phyloP scores from a whole-genome alignment of 2,113 vertebrate species.

The Scopus umbretta region DNA sequence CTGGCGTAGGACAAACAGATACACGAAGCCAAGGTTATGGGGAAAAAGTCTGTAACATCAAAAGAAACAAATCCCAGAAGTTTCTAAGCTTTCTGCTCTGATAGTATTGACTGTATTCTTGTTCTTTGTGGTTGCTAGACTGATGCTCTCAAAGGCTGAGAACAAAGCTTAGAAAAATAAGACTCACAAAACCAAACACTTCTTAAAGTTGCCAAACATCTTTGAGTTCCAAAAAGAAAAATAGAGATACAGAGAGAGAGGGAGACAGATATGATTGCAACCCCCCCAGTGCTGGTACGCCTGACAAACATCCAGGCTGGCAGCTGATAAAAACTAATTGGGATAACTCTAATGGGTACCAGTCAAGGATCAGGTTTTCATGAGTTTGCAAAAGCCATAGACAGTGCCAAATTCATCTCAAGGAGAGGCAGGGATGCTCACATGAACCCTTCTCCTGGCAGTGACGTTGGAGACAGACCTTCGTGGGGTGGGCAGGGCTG shows the following conservation, averaged over 20 bases:
- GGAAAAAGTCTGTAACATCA: slow-evolving; percentile 5
- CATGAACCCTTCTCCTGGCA: neutral
- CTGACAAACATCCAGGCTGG: neutral
- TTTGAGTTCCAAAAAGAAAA: neutral
- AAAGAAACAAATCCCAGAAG: slow-evolving; percentile 34
- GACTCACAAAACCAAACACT: slow-evolving; percentile 22
- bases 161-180: slow-evolving; percentile 24
- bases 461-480: neutral
- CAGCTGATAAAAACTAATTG: neutral
- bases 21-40: neutral
- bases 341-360: neutral
- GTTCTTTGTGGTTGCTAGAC: neutral
- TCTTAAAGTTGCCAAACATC: neutral
- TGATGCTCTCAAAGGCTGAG: slow-evolving; percentile 34
- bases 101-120: neutral
- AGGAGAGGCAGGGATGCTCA: neutral
- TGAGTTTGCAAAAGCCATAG: neutral
- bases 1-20: neutral
- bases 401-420: neutral
- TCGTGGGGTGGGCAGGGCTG: fast-evolving
- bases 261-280: neutral
- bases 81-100: slow-evolving; percentile 23
- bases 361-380: neutral
- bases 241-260: neutral
- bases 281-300: neutral